Conservation (phyloP, 2,888 invertebrate genomes). For the Erynnis tages region DNA sequence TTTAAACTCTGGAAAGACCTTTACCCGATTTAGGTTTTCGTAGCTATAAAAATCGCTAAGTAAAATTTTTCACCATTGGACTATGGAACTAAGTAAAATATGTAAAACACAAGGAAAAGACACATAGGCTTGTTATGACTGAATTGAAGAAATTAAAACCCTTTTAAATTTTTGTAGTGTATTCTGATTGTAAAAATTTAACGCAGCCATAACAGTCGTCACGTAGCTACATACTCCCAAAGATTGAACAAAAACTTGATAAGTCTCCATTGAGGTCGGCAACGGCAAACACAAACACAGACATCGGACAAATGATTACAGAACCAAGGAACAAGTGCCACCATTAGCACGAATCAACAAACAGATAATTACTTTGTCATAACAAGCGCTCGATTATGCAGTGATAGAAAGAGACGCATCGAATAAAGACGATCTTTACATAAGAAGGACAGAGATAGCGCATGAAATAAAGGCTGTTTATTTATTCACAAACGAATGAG, state of each 20-base stretch:
- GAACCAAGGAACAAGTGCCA: constrained; percentile 27
- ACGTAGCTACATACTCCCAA: background rate
- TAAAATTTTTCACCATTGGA: no score
- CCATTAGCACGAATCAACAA: constrained; percentile 32
- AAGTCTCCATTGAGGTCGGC: constrained; percentile 22
- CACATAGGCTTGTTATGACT: no score
- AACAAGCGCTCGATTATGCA: constrained; percentile 36
- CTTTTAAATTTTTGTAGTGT: no score
- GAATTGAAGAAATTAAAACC: no score
- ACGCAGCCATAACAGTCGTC: background rate
- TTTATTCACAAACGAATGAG: constrained; percentile 42
- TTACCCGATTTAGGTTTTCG: no score
- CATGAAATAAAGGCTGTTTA: constrained; percentile 28
- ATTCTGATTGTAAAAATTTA: background rate
- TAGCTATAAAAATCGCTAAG: no score
- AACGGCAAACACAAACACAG: constrained; percentile 32
- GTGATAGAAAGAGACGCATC: constrained; percentile 19
- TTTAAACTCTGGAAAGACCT: no score
- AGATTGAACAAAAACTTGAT: background rate
- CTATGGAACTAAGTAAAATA: no score
- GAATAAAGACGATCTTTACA: background rate
- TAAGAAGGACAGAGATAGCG: constrained; percentile 23
- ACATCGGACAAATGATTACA: constrained; percentile 23
- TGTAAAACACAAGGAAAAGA: no score
- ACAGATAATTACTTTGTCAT: constrained; percentile 40